Percentiles rank a stretch among this genome's conserved stretches.
Conservation (phyloP, 2,797 vertebrate genomes). For the Sebastes trivittatus region DNA sequence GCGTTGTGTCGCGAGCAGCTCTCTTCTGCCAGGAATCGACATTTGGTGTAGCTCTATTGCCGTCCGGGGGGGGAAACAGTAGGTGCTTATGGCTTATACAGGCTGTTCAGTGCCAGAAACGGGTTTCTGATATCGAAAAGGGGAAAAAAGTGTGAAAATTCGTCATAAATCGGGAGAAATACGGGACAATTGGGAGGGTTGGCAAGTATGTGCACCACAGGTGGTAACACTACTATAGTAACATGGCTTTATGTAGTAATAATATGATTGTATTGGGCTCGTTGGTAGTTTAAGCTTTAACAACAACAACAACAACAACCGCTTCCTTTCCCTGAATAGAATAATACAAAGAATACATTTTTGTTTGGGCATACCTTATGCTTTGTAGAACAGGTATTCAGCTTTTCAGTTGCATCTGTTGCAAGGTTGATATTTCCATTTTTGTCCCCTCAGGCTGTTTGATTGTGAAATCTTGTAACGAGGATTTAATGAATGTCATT, state of each 20-base stretch:
- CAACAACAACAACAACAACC: not conserved
- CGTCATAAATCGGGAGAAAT: too few species aligned
- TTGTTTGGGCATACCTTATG: not conserved
- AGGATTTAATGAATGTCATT: not conserved
- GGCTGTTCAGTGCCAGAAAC: too few species aligned
- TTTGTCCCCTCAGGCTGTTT: not conserved
- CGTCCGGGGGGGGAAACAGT: too few species aligned
- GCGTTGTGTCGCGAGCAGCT: too few species aligned
- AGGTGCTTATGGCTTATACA: too few species aligned
- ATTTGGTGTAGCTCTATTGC: too few species aligned
- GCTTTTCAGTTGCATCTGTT: not conserved
- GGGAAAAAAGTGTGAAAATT: too few species aligned
- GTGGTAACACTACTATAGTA: not conserved
- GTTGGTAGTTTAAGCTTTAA: not conserved
- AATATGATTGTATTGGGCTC: not conserved
- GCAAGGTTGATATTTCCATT: not conserved
- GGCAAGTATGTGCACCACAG: not conserved
- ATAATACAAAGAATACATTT: not conserved
- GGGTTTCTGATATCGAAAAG: too few species aligned
- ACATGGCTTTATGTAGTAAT: not conserved
- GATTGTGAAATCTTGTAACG: not conserved
- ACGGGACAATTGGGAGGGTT: too few species aligned
- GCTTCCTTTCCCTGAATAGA: not conserved
- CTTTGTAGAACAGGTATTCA: not conserved
- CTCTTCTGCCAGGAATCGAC: too few species aligned